phyloP scores from a whole-genome alignment of 2,888 invertebrate genomes.

The Thecocarcelia acutangulata region DNA sequence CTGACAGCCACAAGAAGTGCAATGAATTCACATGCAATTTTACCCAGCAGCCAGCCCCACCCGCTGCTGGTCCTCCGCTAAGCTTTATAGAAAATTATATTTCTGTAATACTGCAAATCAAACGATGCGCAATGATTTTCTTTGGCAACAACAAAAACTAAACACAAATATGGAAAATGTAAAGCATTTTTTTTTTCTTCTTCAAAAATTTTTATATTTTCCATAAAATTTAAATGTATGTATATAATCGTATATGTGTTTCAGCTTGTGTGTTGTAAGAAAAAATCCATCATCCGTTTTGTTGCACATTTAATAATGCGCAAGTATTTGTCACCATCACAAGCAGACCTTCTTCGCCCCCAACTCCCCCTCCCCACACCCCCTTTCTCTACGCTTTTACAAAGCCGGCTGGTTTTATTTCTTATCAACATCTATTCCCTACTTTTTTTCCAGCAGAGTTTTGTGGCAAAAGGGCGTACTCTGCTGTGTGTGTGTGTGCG shows the following conservation, averaged over 20 bases:
- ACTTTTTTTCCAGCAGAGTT: background rate
- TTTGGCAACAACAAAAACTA: conserved; percentile 44
- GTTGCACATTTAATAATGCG: conserved; percentile 71
- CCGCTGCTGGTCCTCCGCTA: background rate
- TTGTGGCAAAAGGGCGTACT: conserved; percentile 1
- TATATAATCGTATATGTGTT: conserved; percentile 1
- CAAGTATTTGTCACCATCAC: conserved; percentile 68
- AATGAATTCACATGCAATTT: conserved; percentile 35
- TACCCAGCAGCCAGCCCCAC: background rate
- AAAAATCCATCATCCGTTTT: conserved; percentile 68
- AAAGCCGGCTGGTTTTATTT: conserved; percentile 25
- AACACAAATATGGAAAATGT: conserved; percentile 37
- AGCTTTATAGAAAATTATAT: conserved; percentile 36
- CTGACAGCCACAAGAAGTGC: conserved; percentile 57
- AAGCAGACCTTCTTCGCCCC: conserved; percentile 21
- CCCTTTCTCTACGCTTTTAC: background rate
- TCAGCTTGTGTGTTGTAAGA: conserved; percentile 22
- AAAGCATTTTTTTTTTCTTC: conserved; percentile 1
- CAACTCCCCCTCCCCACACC: background rate
- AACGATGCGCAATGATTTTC: conserved; percentile 71
- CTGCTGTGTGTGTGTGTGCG: background rate
- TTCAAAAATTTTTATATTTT: background rate
- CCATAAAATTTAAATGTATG: no score
- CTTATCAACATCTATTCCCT: conserved; percentile 4
- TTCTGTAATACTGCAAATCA: conserved; percentile 64